Percentiles rank a stretch among this genome's conserved stretches.
Evolutionary conservation across 2,113 vertebrate species (phyloP).

Genomic region (Pristiophorus japonicus): DNA sequence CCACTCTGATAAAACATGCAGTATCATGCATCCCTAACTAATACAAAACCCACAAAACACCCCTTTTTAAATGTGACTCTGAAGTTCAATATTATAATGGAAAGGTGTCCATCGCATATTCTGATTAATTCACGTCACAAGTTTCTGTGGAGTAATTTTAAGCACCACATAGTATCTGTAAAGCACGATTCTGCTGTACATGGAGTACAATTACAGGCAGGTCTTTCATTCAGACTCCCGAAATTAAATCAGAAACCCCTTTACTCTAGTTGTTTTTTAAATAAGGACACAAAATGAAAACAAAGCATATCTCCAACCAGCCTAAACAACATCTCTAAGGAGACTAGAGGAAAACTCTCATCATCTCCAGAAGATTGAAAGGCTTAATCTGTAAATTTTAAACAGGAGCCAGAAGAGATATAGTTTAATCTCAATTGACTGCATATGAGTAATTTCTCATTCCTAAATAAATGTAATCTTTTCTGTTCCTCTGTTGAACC

Average conservation of each 20-base stretch:
- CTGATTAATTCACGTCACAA: background rate
- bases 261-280: background rate
- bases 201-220: background rate
- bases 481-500: conserved; percentile 19
- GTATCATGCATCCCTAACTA: background rate
- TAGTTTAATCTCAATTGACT: background rate
- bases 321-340: background rate
- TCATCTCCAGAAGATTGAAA: background rate
- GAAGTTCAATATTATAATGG: background rate
- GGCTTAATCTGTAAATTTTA: background rate
- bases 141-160: background rate
- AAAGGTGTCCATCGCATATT: background rate
- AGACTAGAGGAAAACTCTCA: background rate
- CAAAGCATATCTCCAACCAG: background rate
- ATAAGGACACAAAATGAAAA: background rate
- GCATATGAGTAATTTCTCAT: conserved; percentile 1
- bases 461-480: background rate
- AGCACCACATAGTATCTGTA: background rate
- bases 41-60: background rate
- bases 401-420: background rate
- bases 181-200: background rate
- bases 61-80: background rate
- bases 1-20: background rate
- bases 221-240: background rate
- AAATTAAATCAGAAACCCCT: conserved; percentile 7